phyloP scores from a whole-genome alignment of 1,140 invertebrate genomes.

The Polypedilum pembai region DNA sequence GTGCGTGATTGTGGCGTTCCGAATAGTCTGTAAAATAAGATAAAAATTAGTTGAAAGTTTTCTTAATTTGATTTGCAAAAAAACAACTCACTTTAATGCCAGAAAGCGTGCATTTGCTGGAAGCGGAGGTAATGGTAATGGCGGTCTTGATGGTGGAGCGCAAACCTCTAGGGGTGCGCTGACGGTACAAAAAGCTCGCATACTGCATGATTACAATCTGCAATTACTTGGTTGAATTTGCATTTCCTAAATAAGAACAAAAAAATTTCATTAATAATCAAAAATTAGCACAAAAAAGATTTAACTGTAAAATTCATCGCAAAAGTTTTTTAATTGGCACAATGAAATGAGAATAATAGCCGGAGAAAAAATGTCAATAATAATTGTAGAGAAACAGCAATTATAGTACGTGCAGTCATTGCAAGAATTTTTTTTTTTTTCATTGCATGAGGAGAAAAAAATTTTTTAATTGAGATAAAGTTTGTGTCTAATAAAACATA shows the following conservation, averaged over 20 bases:
- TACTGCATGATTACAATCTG: slow-evolving; percentile 45
- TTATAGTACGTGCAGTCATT: too few species aligned
- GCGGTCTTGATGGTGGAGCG: slow-evolving; percentile 45
- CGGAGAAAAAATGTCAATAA: too few species aligned
- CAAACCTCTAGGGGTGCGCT: slow-evolving; percentile 45
- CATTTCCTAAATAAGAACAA: slow-evolving; percentile 34
- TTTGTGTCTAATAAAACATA: too few species aligned
- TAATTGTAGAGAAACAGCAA: too few species aligned
- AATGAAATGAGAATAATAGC: too few species aligned
- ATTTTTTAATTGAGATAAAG: too few species aligned
- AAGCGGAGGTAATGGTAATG: slow-evolving; percentile 38
- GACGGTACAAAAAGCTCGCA: slow-evolving; percentile 46
- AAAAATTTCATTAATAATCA: background rate
- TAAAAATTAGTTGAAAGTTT: background rate
- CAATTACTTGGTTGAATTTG: slow-evolving; percentile 40
- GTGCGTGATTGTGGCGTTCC: slow-evolving; percentile 44
- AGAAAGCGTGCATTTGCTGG: slow-evolving; percentile 42
- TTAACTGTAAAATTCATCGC: too few species aligned
- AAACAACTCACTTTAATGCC: slow-evolving; percentile 41
- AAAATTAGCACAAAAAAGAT: too few species aligned
- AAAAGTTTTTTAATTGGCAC: too few species aligned
- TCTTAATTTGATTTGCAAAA: slow-evolving; percentile 10
- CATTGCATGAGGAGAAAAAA: too few species aligned
- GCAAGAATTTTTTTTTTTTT: too few species aligned
- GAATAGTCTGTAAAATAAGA: slow-evolving; percentile 37